Conservation (phyloP, 2,888 invertebrate genomes). For the Drosophila histrio region DNA sequence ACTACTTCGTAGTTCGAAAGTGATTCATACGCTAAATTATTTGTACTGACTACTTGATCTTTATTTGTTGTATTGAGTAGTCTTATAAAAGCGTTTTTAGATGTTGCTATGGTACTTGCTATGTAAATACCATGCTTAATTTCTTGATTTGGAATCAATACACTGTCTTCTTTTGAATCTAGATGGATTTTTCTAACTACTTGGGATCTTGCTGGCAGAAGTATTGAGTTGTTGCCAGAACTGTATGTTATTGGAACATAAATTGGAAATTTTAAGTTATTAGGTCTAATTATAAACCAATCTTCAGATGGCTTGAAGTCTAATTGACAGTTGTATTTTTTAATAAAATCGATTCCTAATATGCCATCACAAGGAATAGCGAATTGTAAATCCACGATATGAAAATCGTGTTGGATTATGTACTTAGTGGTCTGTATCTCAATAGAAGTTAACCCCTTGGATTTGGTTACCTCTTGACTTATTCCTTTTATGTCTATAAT, state of each 20-base stretch:
- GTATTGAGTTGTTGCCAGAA: not conserved
- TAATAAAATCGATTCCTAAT: not conserved
- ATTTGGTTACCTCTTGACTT: not conserved
- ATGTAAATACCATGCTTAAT: not conserved
- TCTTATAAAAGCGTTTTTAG: not conserved
- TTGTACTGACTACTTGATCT: not conserved
- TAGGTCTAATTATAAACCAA: not conserved
- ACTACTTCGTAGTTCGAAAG: constrained; percentile 4
- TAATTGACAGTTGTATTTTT: constrained; percentile 4
- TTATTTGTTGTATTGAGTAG: not conserved
- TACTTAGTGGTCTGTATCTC: not conserved
- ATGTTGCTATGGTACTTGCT: not conserved
- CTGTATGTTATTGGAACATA: not conserved
- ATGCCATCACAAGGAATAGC: not conserved
- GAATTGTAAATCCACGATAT: not conserved
- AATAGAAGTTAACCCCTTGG: not conserved
- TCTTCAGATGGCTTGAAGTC: not conserved
- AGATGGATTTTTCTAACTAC: not conserved
- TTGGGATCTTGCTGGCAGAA: not conserved
- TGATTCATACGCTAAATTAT: not conserved
- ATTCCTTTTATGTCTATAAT: constrained; percentile 1
- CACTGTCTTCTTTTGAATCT: not conserved
- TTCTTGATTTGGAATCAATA: not conserved
- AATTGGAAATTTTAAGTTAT: not conserved
- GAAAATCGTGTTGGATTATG: not conserved